phyloP scores from a whole-genome alignment of 2,888 invertebrate genomes.

The Dynastes hyllus region DNA sequence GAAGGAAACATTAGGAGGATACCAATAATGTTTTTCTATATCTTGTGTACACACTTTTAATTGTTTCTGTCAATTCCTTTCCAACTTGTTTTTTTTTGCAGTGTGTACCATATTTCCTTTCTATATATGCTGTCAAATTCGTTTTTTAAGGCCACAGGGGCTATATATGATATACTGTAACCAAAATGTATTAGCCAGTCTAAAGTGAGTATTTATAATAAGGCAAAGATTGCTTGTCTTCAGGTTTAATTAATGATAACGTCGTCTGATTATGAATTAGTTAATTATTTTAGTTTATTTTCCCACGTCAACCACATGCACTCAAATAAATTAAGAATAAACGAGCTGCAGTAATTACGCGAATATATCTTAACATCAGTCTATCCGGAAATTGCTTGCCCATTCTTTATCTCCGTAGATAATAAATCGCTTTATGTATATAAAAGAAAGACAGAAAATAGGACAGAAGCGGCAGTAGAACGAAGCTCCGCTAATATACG shows the following conservation, averaged over 20 bases:
- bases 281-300: not conserved
- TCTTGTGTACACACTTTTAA: no score
- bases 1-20: no score
- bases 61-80: no score
- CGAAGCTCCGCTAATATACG: slow-evolving; percentile 19
- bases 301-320: slow-evolving; percentile 3
- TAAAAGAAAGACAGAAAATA: slow-evolving; percentile 47
- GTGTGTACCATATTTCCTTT: no score
- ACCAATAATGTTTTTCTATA: no score
- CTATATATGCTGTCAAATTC: no score
- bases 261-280: not conserved
- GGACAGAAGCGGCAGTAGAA: slow-evolving; percentile 10
- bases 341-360: slow-evolving; percentile 3
- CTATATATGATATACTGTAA: no score
- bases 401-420: slow-evolving; percentile 37
- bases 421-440: slow-evolving; percentile 31
- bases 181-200: no score
- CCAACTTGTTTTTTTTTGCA: no score
- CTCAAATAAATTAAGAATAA: not conserved
- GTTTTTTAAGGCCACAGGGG: no score
- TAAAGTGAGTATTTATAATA: no score
- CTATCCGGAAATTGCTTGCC: slow-evolving; percentile 23
- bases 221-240: no score
- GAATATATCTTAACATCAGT: slow-evolving; percentile 19
- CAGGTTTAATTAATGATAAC: not conserved